Percentiles rank a stretch among this genome's conserved stretches.
Evolutionary conservation across 2,797 vertebrate genomes (phyloP).

Genomic region (Aselliscus stoliczkanus): DNA sequence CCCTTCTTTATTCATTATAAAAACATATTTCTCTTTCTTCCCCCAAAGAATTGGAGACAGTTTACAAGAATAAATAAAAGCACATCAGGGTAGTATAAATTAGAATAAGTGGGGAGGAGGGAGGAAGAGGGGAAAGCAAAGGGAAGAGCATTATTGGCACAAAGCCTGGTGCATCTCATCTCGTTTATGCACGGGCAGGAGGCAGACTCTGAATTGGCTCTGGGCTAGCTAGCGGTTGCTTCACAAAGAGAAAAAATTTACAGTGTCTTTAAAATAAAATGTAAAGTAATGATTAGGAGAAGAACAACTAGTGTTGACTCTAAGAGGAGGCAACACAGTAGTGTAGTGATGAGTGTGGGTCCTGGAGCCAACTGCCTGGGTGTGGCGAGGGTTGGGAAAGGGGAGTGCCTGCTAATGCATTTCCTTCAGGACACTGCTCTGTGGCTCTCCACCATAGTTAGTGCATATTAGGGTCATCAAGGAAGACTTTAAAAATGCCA

Average conservation of each 20-base stretch:
- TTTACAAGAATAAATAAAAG: not conserved
- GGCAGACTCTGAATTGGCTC: not conserved
- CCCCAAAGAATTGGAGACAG: not conserved
- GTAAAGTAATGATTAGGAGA: not conserved
- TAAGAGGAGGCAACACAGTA: not conserved
- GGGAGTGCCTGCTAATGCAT: accelerated
- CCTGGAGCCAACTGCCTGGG: too few species aligned
- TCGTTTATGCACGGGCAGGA: not conserved
- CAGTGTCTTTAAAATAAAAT: not conserved
- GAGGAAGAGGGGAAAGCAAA: not conserved
- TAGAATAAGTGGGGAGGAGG: not conserved
- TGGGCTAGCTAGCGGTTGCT: not conserved
- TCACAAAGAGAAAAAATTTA: not conserved
- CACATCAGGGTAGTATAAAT: not conserved
- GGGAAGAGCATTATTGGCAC: not conserved
- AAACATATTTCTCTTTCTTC: not conserved
- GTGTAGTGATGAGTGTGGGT: not conserved
- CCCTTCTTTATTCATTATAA: not conserved
- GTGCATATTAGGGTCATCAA: not conserved
- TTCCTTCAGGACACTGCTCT: not conserved
- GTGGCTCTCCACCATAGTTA: not conserved
- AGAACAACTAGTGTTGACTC: not conserved
- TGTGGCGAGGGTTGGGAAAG: too few species aligned
- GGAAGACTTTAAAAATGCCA: not conserved
- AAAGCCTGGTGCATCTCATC: not conserved